phyloP scores from a whole-genome alignment of 2,888 invertebrate species.

The Amphipoea oculea region DNA sequence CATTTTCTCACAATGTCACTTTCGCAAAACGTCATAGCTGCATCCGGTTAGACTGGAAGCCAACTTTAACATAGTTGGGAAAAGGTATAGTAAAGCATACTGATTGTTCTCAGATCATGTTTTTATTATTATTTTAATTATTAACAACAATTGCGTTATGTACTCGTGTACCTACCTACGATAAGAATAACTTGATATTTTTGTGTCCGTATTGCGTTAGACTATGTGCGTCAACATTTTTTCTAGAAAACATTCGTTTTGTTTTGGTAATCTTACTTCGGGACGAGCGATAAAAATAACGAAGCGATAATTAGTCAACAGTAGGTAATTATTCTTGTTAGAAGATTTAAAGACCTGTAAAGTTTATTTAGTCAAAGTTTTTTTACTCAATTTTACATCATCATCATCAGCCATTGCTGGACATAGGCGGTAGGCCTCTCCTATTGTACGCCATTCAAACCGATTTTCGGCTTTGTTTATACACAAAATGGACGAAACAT shows the following conservation, averaged over 20 bases:
- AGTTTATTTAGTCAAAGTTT: neutral
- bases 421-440: too few species aligned
- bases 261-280: constrained; percentile 21
- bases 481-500: too few species aligned
- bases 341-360: neutral
- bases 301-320: constrained; percentile 5
- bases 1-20: too few species aligned
- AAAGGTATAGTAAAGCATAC: neutral
- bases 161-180: neutral
- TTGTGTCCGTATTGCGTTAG: constrained; percentile 52
- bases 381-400: neutral
- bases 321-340: neutral
- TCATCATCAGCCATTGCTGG: too few species aligned
- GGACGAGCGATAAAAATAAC: constrained; percentile 8
- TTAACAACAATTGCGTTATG: constrained; percentile 29
- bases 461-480: too few species aligned
- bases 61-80: too few species aligned
- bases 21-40: neutral
- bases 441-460: too few species aligned
- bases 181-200: constrained; percentile 32
- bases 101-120: neutral
- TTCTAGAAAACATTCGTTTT: constrained; percentile 26
- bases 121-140: constrained; percentile 9
- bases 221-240: constrained; percentile 41
- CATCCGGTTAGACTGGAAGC: neutral